Evolutionary conservation across 2,888 invertebrate genomes (phyloP).

Genomic region (Cerastis rubricosa): DNA sequence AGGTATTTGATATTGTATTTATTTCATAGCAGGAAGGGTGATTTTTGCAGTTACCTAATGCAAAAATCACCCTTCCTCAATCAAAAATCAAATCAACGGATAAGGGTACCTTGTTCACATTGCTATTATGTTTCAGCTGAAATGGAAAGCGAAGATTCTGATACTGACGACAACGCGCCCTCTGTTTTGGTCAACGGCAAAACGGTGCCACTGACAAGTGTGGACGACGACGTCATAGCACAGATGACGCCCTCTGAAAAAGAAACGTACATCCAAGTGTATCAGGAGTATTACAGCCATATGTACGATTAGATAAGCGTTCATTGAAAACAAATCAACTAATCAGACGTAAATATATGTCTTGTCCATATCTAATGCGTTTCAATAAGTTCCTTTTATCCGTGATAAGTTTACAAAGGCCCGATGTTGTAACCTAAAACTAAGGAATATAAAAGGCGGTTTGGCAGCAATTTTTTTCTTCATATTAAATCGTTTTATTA

Average conservation of each 20-base stretch:
- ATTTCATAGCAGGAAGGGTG: background rate
- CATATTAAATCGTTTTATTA: background rate
- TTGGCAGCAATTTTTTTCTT: background rate
- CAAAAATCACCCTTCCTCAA: no score
- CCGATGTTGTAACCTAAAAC: background rate
- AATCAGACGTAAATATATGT: constrained; percentile 60
- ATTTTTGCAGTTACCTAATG: background rate
- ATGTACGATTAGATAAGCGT: constrained; percentile 93
- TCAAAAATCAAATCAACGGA: no score
- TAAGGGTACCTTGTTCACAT: background rate
- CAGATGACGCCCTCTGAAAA: constrained; percentile 98
- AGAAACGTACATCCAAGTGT: constrained; percentile 97
- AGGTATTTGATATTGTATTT: no score
- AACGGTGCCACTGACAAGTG: constrained; percentile 95
- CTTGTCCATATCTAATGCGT: constrained; percentile 45
- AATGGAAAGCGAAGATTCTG: constrained; percentile 94
- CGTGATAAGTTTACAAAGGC: constrained; percentile 7
- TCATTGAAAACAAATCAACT: constrained; percentile 61
- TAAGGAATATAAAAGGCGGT: background rate
- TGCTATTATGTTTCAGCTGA: constrained; percentile 88
- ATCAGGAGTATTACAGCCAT: constrained; percentile 98
- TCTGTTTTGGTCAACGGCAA: constrained; percentile 95
- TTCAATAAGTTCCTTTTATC: constrained; percentile 27
- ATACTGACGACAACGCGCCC: constrained; percentile 95
- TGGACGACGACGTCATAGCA: constrained; percentile 96